Base-by-base conservation (phyloP, 2,797 vertebrate species). In the Tenualosa thibaudeaui region DNA sequence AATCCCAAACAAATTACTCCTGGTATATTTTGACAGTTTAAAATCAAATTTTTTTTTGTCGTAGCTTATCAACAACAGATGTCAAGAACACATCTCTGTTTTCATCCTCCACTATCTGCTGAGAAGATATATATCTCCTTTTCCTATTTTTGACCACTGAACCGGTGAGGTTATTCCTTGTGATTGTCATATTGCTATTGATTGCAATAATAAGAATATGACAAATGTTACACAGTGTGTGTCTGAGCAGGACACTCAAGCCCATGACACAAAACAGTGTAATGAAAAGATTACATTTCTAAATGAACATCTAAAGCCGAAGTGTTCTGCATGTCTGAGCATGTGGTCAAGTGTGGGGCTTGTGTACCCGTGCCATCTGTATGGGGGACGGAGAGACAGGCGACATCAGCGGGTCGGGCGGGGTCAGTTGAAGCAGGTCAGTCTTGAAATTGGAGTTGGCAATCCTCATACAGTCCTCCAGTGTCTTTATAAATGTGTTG, bases 381-480 rank as follows among this genome's bases (percentile, higher is more conserved):
- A 97, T 90, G 82, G 96, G 96, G 89, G 96, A 96, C n/a, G 96
- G 96, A 17, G 96, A 97, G 87, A 97, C 96, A 15, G 96, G 95
- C 89, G 96, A 96, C 91, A 96, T 93, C 84, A 96, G 91, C 8
- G 95, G 94, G 91, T 96, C 95, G 5, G 94, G 93, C 81, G 95
- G 96, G 88, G 94, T 93, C 85, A 96, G 90, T 51, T 97, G 96
- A 91, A 96, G 96, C 91, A 98, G 96, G 92, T 98, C 97, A 58
- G 97, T 97, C 84, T 97, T 97, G 92, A 99, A 94, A 93, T 95
- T 98, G 92, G 97, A 95, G 92, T 98, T 98, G 17, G 97, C 97
- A 12, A 99, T 97, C 89, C 96, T 97, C 96, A 99, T 98, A 91
- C 98, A 99, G 92, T 99, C 98, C 93, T 98, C 98, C 87, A 99